Conservation (phyloP, 2,888 invertebrate genomes). For the Colletes collaris region DNA sequence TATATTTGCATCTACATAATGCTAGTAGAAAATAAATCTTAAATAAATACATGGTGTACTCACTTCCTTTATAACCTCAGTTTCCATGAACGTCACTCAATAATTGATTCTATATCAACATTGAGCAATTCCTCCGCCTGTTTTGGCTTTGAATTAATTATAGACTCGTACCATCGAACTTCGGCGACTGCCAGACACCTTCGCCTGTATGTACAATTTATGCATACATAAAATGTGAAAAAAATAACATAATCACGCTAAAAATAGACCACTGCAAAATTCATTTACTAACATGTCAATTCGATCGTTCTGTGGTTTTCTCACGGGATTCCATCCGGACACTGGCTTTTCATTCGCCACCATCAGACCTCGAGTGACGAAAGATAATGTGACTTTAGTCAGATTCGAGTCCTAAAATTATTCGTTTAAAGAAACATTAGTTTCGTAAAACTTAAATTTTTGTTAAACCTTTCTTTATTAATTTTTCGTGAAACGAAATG, state of each 20-base stretch:
- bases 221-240: no score
- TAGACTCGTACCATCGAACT: conserved; percentile 75
- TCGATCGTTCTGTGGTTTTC: conserved; percentile 77
- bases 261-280: background rate
- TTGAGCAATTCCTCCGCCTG: conserved; percentile 54
- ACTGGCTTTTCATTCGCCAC: conserved; percentile 87
- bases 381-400: conserved; percentile 75
- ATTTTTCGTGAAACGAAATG: conserved; percentile 2
- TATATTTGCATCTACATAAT: conserved; percentile 45
- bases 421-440: conserved; percentile 13
- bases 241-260: background rate
- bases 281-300: conserved; percentile 40
- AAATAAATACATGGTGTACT: conserved; percentile 21
- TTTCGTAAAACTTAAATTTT: background rate
- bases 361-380: conserved; percentile 88
- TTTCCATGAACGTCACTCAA: conserved; percentile 43
- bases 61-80: conserved; percentile 4
- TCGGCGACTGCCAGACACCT: conserved; percentile 76
- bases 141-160: conserved; percentile 69
- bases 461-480: background rate
- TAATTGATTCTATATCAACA: conserved; percentile 63
- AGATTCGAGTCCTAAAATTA: conserved; percentile 75
- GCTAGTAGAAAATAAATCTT: conserved; percentile 33
- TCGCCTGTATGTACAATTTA: conserved; percentile 65
- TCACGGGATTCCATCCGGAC: conserved; percentile 90